Evolutionary conservation across 2,888 invertebrate genomes (phyloP), one percentile per base, ranked within the genome.

Genomic region (Drosophila mettleri): DNA sequence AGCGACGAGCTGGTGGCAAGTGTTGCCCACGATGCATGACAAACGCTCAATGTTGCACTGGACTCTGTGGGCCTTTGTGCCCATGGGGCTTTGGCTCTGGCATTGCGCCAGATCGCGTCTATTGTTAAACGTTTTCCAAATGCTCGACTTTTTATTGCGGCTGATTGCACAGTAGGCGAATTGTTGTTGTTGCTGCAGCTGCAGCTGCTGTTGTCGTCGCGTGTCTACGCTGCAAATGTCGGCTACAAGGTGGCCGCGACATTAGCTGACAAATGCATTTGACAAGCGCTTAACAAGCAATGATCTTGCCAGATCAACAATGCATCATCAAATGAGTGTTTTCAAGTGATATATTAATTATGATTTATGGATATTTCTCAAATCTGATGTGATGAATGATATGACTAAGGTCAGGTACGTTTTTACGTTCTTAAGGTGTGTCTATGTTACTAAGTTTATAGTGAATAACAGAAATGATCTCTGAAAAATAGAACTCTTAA

Each of bases 61-160:
- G 68, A 59, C 54, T 53, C 31, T n/a, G 8, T 3, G 10, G 16
- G 12, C 33, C 49, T 34, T 24, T 53, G 9, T 14, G 12, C n/a
- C 49, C n/a, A 4, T 46, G 8, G 41, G 20, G 20, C 29, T 5
- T 22, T 24, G 22, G 57, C 64, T 85, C 33, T 48, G 80, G 86
- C 77, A 80, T n/a, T 60, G 61, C 55, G 83, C 80, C 80, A 80
- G 60, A 41, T 54, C 41, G 36, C 52, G 54, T 51, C 58, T 67
- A 77, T 80, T 69, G 86, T 82, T 86, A 82, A 76, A 71, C 59
- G 81, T 74, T 84, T 77, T 68, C 62, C 79, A 74, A 74, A 69
- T 71, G 82, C 62, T 48, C 41, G 69, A 52, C 60, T 64, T 64
- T 75, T 75, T 63, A 74, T 75, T 55, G 55, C 74, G 49, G 74